phyloP scores from a whole-genome alignment of 1,140 invertebrate genomes.

The Stenopsyche tienmushanensis region DNA sequence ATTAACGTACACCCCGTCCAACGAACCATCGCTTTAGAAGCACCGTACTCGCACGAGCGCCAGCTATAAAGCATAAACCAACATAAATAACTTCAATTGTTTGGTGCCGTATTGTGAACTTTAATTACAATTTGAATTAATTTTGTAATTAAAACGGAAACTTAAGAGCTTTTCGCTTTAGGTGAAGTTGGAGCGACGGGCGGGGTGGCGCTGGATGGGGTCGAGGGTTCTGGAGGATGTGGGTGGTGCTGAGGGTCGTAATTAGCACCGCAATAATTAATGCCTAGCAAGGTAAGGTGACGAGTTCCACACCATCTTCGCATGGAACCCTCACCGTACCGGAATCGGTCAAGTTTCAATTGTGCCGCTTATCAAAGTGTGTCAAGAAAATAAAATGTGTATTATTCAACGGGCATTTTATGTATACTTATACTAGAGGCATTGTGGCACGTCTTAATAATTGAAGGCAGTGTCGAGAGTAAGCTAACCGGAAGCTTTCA shows the following conservation, averaged over 20 bases:
- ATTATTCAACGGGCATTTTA: too few species aligned
- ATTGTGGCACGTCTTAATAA: too few species aligned
- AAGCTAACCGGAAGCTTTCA: too few species aligned
- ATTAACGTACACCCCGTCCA: slow-evolving; percentile 32
- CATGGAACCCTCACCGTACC: too few species aligned
- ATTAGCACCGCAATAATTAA: slow-evolving; percentile 40
- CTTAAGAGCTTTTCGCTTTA: slow-evolving; percentile 43
- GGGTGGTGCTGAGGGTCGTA: slow-evolving; percentile 24
- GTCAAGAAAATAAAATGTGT: too few species aligned
- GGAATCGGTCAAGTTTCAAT: too few species aligned
- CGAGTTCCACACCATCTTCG: slow-evolving; percentile 3
- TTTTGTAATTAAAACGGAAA: slow-evolving; percentile 44
- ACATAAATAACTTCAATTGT: slow-evolving; percentile 44
- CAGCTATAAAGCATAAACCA: slow-evolving; percentile 42
- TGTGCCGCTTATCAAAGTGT: too few species aligned
- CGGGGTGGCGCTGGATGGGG: background rate
- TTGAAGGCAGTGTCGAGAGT: too few species aligned
- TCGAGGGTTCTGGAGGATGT: background rate
- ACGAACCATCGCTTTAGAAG: background rate
- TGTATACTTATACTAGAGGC: too few species aligned
- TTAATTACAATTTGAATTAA: slow-evolving; percentile 44
- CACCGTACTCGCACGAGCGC: slow-evolving; percentile 18
- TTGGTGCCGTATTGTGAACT: slow-evolving; percentile 43
- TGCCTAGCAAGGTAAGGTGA: slow-evolving; percentile 31
- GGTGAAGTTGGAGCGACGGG: slow-evolving; percentile 25